These are phyloP conservation scores for Xiphias gladius DNA, from an alignment of 2,113 vertebrate genomes.

Conservation along the genomic window DNA sequence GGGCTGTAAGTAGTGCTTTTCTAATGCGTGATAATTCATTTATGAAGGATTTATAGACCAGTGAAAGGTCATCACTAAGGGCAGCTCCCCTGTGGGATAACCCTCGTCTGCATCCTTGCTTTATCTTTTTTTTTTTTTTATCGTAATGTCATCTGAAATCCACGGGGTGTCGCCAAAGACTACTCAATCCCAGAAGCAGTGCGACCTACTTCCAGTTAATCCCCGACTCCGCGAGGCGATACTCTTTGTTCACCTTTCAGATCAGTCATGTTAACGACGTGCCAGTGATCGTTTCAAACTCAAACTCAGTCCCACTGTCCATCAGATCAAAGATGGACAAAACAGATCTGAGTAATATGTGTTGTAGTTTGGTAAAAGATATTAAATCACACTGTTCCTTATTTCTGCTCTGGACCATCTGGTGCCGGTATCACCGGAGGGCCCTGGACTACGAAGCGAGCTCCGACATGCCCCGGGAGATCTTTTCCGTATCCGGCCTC, in stretches of 20 bases:
- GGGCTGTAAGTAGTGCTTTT: not conserved
- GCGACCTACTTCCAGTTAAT: accelerated
- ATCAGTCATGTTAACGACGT: not conserved
- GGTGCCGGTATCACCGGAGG: no score
- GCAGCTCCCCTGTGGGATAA: not conserved
- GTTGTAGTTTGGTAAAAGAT: not conserved
- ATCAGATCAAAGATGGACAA: not conserved
- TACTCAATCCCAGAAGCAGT: not conserved
- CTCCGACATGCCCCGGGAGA: no score
- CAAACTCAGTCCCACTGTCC: not conserved
- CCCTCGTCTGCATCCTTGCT: not conserved
- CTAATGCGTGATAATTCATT: not conserved
- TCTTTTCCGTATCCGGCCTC: no score
- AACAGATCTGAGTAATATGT: not conserved
- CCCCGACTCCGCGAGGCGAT: not conserved
- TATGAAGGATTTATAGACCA: not conserved
- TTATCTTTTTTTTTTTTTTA: not conserved
- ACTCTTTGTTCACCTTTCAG: not conserved
- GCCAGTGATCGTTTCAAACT: not conserved
- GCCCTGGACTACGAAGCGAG: no score
- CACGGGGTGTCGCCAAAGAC: conserved; percentile 66
- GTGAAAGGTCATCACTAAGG: not conserved
- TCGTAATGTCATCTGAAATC: conserved; percentile 20
- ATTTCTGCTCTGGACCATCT: not conserved
- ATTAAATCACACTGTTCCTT: no score